Conservation (phyloP, 2,113 vertebrate genomes). For the Varanus komodoensis region DNA sequence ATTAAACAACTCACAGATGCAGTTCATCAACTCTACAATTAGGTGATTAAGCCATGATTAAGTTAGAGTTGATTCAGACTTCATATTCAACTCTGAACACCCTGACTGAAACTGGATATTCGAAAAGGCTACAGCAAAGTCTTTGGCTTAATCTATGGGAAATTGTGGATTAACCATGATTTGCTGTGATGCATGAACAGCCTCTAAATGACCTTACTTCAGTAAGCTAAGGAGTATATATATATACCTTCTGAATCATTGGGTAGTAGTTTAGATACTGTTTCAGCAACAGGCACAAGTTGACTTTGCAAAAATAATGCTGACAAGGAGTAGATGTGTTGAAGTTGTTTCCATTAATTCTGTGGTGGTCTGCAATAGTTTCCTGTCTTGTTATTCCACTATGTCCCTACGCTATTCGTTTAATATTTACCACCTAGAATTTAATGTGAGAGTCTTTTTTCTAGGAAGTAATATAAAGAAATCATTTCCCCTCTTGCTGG, state of each 20-base stretch:
- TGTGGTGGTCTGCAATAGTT: background rate
- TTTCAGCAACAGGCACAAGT: background rate
- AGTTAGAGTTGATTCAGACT: no score
- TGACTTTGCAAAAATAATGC: background rate
- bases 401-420: background rate
- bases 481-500: constrained; percentile 30
- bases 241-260: background rate
- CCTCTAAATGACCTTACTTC: background rate
- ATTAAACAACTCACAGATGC: no score
- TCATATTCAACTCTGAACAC: no score
- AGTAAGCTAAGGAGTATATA: background rate
- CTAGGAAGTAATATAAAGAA: constrained; percentile 63
- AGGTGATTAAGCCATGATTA: no score
- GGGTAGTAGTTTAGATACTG: background rate
- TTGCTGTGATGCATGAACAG: no score
- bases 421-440: background rate
- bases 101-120: no score
- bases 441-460: constrained; percentile 44
- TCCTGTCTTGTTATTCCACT: background rate
- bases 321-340: background rate
- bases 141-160: no score
- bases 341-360: background rate
- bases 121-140: no score
- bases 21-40: no score
- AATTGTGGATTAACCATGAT: no score